Evolutionary conservation across 2,797 vertebrate genomes (phyloP).

Genomic region (Coregonus ussuriensis): DNA sequence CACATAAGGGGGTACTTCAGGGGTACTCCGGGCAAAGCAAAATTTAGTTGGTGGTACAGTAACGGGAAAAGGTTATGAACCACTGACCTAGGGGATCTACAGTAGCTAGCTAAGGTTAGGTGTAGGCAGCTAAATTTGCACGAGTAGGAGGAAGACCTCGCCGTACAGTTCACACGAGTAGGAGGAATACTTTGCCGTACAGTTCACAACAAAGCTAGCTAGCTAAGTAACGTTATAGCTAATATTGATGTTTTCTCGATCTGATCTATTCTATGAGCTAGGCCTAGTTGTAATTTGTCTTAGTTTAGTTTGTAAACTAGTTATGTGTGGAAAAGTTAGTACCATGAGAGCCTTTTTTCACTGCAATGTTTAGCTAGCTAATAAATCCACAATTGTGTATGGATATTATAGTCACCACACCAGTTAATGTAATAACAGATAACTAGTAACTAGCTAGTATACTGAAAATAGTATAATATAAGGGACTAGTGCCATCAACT

Average conservation of each 20-base stretch:
- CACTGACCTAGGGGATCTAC: no score
- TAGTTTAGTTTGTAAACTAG: no score
- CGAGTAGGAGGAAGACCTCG: no score
- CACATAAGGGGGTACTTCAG: no score
- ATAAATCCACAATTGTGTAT: background rate
- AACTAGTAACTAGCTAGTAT: background rate
- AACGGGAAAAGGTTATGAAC: no score
- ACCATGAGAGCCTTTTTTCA: background rate
- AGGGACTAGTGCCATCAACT: background rate
- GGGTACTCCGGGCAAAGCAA: no score
- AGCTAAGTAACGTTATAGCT: background rate
- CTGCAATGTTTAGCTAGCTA: background rate
- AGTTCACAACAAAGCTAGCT: background rate
- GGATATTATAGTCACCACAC: background rate
- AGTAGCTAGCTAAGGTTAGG: no score
- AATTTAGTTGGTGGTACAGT: no score
- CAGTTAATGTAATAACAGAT: background rate
- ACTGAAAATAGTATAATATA: background rate
- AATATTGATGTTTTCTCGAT: no score
- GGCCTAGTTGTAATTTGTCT: background rate
- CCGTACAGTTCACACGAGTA: no score
- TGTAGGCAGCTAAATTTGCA: no score
- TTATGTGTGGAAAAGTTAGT: background rate
- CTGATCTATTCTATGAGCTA: background rate
- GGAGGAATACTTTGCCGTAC: background rate